Base-by-base conservation (phyloP, 2,888 invertebrate species). In the Hesperia comma region DNA sequence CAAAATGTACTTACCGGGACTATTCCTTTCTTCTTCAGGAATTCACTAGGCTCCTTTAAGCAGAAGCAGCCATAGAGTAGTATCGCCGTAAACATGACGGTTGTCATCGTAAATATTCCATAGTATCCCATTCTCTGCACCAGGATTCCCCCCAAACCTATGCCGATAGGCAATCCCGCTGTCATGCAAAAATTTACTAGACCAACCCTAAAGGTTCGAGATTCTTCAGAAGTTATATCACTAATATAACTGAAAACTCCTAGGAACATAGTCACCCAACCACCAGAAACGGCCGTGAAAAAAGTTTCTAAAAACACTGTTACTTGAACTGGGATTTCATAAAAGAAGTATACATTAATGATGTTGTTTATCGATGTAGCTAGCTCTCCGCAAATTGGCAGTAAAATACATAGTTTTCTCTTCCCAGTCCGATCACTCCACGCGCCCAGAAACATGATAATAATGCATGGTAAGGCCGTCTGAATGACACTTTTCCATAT, bases 21-120 rank as follows among this genome's bases (percentile, higher is more conserved):
- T 1, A 82, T 66, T 21, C 88, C 90, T 75, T 82, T 88, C 1
- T 85, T 82, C 62, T 72, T 75, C 0, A 91, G 80, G 77, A 86
- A 84, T 3, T 82, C 72, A 46, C 93, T 94, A 19, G 94, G 94
- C 77, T 97, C 97, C 67, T 95, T 94, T 71, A 97, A 93, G 63
- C 94, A 94, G 68, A 95, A 94, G 54, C 95, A 89, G 0, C 97
- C 97, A 74, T 97, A 97, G 49, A 94, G 78, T 61, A 97, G 94
- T 49, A 96, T 95, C 53, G 96, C 77, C 6, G 95, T 74, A 57
- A 94, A 89, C 75, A 91, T 71, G 0, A 74, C 73, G 3, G 83
- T 76, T 0, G 92, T 92, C 77, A 86, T 83, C 0, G 86, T 77
- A 70, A 93, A 93, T 67, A 93, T 82, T 46, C 88, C 90, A 69